Percentiles rank a stretch among this genome's conserved stretches.
Conservation (phyloP, 2,113 vertebrate species). For the Colius striatus region DNA sequence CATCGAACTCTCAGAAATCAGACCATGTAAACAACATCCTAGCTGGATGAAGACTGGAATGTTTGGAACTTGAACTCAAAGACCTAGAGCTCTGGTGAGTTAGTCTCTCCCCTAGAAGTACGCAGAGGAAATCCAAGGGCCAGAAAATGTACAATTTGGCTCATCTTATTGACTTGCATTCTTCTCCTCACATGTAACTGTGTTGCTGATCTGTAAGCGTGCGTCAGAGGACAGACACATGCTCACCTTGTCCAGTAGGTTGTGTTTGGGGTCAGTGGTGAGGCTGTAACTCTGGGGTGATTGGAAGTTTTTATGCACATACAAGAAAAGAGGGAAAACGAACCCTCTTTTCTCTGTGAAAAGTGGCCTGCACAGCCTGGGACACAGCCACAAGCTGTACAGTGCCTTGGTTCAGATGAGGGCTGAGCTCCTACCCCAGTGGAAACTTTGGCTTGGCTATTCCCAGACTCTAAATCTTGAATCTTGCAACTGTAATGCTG, state of each 20-base stretch:
- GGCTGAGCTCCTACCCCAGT: not conserved
- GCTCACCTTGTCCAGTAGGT: not conserved
- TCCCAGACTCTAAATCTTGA: not conserved
- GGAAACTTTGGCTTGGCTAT: not conserved
- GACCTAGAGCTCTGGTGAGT: not conserved
- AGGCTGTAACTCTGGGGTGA: not conserved
- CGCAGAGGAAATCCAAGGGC: not conserved
- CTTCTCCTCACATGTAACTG: not conserved
- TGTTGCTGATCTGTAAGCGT: not conserved
- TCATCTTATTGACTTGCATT: not conserved
- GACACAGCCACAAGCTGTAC: not conserved
- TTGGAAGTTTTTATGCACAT: not conserved
- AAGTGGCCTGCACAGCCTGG: not conserved
- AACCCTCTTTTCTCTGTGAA: not conserved
- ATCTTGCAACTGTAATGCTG: not conserved
- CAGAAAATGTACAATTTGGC: not conserved
- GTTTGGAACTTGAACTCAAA: not conserved
- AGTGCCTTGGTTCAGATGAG: not conserved
- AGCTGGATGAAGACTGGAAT: not conserved
- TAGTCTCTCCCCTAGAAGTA: not conserved
- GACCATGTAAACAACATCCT: constrained; percentile 14
- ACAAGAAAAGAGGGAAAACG: not conserved
- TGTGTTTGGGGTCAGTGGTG: not conserved
- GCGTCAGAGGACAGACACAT: not conserved
- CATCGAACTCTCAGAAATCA: constrained; percentile 30